A percentile compares a stretch with the other conserved stretches of the same genome.
Evolutionary conservation across 2,888 invertebrate genomes (phyloP).

Genomic region (Cybosia mesomella): DNA sequence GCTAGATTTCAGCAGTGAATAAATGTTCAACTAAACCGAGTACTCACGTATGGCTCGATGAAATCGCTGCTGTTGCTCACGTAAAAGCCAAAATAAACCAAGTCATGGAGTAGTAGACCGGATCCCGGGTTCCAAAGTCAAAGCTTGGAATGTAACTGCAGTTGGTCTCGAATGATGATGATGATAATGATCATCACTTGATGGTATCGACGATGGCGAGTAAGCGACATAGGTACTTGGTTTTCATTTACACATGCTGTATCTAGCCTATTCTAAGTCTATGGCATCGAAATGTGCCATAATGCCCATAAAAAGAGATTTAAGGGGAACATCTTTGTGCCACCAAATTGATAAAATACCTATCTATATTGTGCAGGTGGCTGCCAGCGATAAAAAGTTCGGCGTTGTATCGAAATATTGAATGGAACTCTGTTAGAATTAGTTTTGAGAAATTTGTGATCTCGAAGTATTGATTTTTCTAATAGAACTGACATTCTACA

Average conservation of each 20-base stretch:
- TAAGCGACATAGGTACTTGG: too few species aligned
- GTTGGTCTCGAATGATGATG: too few species aligned
- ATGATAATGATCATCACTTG: too few species aligned
- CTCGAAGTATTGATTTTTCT: background rate
- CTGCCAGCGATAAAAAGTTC: constrained; percentile 39
- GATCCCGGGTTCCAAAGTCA: too few species aligned
- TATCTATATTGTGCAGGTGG: constrained; percentile 39
- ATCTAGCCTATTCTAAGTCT: background rate
- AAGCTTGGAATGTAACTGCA: too few species aligned
- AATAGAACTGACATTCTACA: background rate
- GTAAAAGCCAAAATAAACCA: too few species aligned
- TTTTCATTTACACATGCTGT: background rate
- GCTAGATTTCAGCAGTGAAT: too few species aligned
- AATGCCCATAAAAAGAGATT: constrained; percentile 57
- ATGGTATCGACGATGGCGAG: too few species aligned
- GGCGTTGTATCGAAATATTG: background rate
- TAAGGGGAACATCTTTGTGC: constrained; percentile 60
- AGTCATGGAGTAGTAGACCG: too few species aligned
- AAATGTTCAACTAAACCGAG: too few species aligned
- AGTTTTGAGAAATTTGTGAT: background rate
- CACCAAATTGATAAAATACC: constrained; percentile 67
- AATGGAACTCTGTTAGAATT: constrained; percentile 3
- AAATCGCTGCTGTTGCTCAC: too few species aligned
- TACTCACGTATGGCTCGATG: too few species aligned
- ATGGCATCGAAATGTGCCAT: constrained; percentile 33